A percentile compares a stretch with the other conserved stretches of the same genome.
Conservation (phyloP, 1,140 invertebrate genomes). For the Sminthurinus signatus region DNA sequence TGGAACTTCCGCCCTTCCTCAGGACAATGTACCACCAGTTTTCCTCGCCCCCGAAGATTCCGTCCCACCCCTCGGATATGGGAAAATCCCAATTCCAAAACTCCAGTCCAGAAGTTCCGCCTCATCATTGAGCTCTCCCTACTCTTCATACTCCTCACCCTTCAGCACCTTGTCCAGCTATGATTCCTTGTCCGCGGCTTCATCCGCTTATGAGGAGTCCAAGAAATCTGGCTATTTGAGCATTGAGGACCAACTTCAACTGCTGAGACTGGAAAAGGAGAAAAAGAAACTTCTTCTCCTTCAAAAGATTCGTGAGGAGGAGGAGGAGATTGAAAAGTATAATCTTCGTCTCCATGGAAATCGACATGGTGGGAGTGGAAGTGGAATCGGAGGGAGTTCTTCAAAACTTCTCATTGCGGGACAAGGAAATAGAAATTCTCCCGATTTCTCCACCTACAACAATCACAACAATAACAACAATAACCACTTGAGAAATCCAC, state of each 20-base stretch:
- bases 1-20: conserved; percentile 34
- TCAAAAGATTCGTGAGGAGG: not conserved
- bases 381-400: too few relatives aligned
- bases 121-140: not conserved
- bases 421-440: too few relatives aligned
- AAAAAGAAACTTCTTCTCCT: not conserved
- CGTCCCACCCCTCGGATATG: conserved; percentile 34
- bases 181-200: conserved; percentile 16
- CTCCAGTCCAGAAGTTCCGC: conserved; percentile 17
- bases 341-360: too few relatives aligned
- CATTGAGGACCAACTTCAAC: conserved; percentile 10
- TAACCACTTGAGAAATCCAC: too few relatives aligned
- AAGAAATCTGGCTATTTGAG: conserved; percentile 8
- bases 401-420: too few relatives aligned
- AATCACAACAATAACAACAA: too few relatives aligned
- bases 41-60: conserved; percentile 40
- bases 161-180: too few relatives aligned
- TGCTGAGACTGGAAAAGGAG: conserved; percentile 3
- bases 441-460: too few relatives aligned
- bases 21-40: conserved; percentile 28
- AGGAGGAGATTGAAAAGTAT: too few relatives aligned
- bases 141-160: too few relatives aligned
- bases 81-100: conserved; percentile 39
- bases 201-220: too few relatives aligned
- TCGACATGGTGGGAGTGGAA: too few relatives aligned